A percentile compares a stretch with the other conserved stretches of the same genome.
phyloP scores from a whole-genome alignment of 2,113 vertebrate species.

The Motacilla tschutschensis region DNA sequence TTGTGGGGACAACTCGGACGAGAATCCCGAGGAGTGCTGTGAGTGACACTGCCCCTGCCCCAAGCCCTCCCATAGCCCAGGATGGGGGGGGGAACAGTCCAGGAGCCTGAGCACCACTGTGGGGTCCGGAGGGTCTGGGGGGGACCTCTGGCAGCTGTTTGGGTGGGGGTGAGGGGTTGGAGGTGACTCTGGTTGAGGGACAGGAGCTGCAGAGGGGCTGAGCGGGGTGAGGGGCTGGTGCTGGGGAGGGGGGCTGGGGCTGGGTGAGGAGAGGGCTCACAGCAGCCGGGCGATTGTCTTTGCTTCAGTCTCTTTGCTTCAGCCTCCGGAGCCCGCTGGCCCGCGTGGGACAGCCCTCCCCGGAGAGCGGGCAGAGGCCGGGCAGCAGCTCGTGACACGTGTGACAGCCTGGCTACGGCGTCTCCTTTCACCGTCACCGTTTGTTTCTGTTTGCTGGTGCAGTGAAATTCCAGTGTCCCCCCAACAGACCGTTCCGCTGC shows the following conservation, averaged over 20 bases:
- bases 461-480: slow-evolving; percentile 92
- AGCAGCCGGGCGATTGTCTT: neutral
- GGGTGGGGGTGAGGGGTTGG: neutral
- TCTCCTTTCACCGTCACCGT: slow-evolving; percentile 54
- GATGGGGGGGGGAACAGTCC: neutral
- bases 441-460: slow-evolving; percentile 42
- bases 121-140: neutral
- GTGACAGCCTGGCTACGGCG: slow-evolving; percentile 19
- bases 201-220: neutral
- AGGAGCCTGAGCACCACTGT: neutral
- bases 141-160: neutral
- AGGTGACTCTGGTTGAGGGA: accelerated
- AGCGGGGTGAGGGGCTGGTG: too few species aligned
- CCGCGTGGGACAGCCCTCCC: slow-evolving; percentile 16
- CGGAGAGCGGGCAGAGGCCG: slow-evolving; percentile 18
- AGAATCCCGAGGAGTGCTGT: slow-evolving; percentile 91
- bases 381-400: neutral
- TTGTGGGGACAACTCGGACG: slow-evolving; percentile 94
- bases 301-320: slow-evolving; percentile 54
- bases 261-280: neutral
- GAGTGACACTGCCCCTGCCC: slow-evolving; percentile 44
- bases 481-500: slow-evolving; percentile 92
- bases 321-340: slow-evolving; percentile 10
- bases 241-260: neutral
- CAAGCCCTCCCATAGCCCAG: accelerated